Conservation (phyloP, 2,888 invertebrate species). For the Nasonovia ribisnigri region DNA sequence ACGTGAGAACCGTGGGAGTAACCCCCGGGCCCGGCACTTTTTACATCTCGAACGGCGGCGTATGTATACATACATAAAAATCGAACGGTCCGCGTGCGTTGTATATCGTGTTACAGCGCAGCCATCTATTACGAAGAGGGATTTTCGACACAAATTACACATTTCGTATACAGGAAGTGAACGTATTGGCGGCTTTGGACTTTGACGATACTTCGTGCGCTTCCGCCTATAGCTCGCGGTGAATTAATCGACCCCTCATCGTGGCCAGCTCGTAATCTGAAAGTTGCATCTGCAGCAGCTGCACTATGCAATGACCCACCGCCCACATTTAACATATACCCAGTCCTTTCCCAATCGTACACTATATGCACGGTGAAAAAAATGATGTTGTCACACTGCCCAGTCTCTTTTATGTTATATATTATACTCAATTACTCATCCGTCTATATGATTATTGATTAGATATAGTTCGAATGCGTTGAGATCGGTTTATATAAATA, state of each 20-base stretch:
- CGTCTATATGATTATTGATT: not conserved
- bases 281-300: not conserved
- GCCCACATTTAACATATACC: not conserved
- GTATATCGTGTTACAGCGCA: constrained; percentile 57
- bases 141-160: constrained; percentile 30
- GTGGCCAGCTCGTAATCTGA: not conserved
- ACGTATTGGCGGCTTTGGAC: not conserved
- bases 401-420: not conserved
- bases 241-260: not conserved
- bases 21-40: constrained; percentile 48
- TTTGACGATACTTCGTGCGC: not conserved
- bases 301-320: not conserved
- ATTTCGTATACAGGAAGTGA: not conserved
- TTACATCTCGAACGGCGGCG: constrained; percentile 4
- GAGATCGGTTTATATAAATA: not conserved
- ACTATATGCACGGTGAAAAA: not conserved
- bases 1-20: constrained; percentile 64
- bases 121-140: constrained; percentile 4
- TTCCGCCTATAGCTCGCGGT: not conserved
- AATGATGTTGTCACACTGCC: not conserved
- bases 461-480: not conserved
- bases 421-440: not conserved
- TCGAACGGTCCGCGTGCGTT: constrained; percentile 19
- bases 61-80: constrained; percentile 24
- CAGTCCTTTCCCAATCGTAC: not conserved